These are phyloP conservation scores for Takifugu bimaculatus DNA, from an alignment of 2,113 vertebrate species.

Conservation along the genomic window DNA sequence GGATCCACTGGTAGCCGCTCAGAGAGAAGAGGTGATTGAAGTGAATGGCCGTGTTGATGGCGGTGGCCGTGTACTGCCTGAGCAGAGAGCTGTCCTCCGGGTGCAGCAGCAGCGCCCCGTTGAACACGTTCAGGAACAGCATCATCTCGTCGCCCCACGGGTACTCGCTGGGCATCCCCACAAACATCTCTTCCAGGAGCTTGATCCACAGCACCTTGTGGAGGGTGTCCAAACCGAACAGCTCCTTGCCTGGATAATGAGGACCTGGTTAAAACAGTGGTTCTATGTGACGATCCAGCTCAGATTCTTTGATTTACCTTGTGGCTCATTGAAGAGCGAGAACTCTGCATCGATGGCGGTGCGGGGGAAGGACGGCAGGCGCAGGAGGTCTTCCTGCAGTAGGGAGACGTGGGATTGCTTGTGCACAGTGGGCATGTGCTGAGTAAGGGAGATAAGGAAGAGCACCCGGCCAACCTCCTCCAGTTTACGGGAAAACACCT, in stretches of 20 bases:
- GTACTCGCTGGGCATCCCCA: slow-evolving; percentile 98
- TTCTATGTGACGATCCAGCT: too few species aligned
- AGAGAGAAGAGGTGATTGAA: slow-evolving; percentile 99
- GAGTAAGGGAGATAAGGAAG: slow-evolving; percentile 94
- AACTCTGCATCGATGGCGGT: slow-evolving; percentile 96
- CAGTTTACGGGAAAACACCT: slow-evolving; percentile 96
- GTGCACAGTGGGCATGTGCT: slow-evolving; percentile 91
- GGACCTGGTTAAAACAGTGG: neutral
- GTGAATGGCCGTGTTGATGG: slow-evolving; percentile 96
- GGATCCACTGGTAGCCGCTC: slow-evolving; percentile 98
- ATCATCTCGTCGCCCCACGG: slow-evolving; percentile 99
- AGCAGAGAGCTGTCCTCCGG: slow-evolving; percentile 94
- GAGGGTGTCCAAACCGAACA: slow-evolving; percentile 95
- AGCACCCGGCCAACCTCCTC: slow-evolving; percentile 95
- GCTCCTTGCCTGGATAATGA: slow-evolving; percentile 82
- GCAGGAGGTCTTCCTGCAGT: slow-evolving; percentile 96
- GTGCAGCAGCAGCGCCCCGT: slow-evolving; percentile 92
- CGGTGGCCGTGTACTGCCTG: slow-evolving; percentile 92
- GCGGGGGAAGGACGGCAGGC: slow-evolving; percentile 92
- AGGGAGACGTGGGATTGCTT: slow-evolving; percentile 97
- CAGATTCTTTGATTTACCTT: slow-evolving; percentile 72
- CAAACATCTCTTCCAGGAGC: slow-evolving; percentile 98
- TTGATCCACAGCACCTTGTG: slow-evolving; percentile 99
- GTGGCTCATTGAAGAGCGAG: slow-evolving; percentile 91
- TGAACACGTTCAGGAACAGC: slow-evolving; percentile 97